Evolutionary conservation across 2,797 vertebrate genomes (phyloP).

Genomic region (Rhadinocentrus ornatus): DNA sequence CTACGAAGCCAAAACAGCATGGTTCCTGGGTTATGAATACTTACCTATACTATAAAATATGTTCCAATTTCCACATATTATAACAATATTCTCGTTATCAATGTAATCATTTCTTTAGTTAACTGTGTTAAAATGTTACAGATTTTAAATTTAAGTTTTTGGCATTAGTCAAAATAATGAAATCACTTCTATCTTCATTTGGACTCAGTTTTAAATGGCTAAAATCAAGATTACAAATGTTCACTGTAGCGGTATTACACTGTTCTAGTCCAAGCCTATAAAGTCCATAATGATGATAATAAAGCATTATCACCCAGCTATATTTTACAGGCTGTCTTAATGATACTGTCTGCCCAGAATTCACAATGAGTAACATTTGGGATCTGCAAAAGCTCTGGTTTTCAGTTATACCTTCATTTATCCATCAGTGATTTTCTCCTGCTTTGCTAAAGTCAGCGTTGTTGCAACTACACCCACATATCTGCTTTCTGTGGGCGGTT

Average conservation of each 20-base stretch:
- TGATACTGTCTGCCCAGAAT: slow-evolving; percentile 21
- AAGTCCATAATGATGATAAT: slow-evolving; percentile 16
- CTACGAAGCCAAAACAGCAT: background rate
- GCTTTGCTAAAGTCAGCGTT: slow-evolving; percentile 15
- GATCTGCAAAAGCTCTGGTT: slow-evolving; percentile 3
- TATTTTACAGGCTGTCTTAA: slow-evolving; percentile 1
- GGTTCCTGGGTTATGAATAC: background rate
- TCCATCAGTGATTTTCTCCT: slow-evolving; percentile 20
- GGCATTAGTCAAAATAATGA: background rate
- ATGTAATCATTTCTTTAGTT: background rate
- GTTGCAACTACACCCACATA: slow-evolving; percentile 53
- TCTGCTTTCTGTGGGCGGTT: slow-evolving; percentile 49
- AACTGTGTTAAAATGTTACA: background rate
- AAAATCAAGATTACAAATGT: background rate
- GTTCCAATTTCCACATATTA: background rate
- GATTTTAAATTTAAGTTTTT: background rate
- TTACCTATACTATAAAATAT: background rate
- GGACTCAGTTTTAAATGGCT: background rate
- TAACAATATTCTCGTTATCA: background rate
- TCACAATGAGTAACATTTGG: slow-evolving; percentile 14
- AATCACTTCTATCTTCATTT: background rate
- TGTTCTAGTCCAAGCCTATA: background rate
- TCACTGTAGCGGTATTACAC: background rate
- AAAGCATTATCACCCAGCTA: background rate
- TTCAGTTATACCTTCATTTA: slow-evolving; percentile 1